phyloP scores from a whole-genome alignment of 2,113 vertebrate genomes.

The Macrotus californicus region DNA sequence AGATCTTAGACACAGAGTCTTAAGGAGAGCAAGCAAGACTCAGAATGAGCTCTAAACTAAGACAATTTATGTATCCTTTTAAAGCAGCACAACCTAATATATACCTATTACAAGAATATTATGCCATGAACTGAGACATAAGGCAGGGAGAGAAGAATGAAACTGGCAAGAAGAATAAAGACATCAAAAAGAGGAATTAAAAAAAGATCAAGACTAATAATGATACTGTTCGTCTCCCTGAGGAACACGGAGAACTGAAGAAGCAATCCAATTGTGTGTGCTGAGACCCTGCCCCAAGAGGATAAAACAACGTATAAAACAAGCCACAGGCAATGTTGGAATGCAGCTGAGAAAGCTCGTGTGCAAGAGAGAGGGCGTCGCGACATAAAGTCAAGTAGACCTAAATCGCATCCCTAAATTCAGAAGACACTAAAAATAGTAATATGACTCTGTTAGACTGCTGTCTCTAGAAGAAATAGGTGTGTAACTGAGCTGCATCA shows the following conservation, averaged over 20 bases:
- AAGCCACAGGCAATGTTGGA: background rate
- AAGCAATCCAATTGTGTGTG: background rate
- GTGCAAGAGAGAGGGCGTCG: background rate
- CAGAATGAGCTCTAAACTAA: background rate
- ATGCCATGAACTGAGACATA: background rate
- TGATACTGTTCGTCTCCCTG: background rate
- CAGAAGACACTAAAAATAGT: background rate
- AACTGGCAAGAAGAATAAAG: background rate
- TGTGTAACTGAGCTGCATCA: background rate
- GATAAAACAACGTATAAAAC: background rate
- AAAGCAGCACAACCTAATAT: background rate
- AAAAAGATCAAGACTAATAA: background rate
- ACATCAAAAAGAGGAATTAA: background rate
- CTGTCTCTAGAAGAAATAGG: background rate
- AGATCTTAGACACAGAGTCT: background rate
- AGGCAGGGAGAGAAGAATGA: background rate
- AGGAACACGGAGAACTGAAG: background rate
- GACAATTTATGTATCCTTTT: background rate
- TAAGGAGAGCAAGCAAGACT: background rate
- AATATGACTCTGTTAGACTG: background rate
- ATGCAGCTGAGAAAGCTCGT: background rate
- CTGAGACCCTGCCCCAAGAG: background rate
- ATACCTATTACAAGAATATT: background rate
- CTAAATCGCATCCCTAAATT: background rate
- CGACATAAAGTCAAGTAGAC: background rate